Conservation (phyloP, 2,888 invertebrate genomes). For the Tachina lurida region DNA sequence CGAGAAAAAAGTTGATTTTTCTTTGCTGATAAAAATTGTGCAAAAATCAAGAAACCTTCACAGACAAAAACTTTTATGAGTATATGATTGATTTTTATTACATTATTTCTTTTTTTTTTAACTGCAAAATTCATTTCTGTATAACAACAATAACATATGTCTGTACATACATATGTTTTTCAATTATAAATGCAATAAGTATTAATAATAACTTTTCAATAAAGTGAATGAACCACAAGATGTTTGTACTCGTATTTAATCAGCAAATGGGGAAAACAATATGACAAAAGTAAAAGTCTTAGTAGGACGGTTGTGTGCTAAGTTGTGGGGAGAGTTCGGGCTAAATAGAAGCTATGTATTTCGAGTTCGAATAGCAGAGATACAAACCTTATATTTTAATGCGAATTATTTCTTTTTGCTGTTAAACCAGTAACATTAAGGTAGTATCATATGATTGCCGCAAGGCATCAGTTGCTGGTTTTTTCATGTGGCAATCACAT, state of each 20-base stretch:
- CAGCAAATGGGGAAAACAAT: neutral
- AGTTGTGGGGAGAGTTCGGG: neutral
- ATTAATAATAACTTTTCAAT: conserved; percentile 35
- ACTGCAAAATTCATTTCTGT: neutral
- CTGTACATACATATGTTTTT: neutral
- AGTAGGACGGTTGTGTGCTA: conserved; percentile 4
- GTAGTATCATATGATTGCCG: too few species aligned
- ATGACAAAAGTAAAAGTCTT: conserved; percentile 5
- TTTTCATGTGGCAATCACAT: too few species aligned
- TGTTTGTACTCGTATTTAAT: conserved; percentile 29
- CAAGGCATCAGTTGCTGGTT: too few species aligned
- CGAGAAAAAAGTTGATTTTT: neutral
- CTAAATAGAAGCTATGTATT: too few species aligned
- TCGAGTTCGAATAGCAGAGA: too few species aligned
- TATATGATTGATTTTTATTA: conserved; percentile 16
- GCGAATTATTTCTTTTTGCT: too few species aligned
- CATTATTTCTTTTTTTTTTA: neutral
- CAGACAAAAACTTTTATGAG: conserved; percentile 15
- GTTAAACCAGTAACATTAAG: too few species aligned
- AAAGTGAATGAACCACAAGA: conserved; percentile 39
- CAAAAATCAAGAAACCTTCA: conserved; percentile 2
- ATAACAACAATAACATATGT: conserved; percentile 18
- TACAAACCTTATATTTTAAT: too few species aligned
- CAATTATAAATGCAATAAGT: conserved; percentile 21
- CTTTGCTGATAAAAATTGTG: conserved; percentile 43